These are phyloP conservation scores for Muraenolepis orangiensis DNA, from an alignment of 2,797 vertebrate genomes.

Conservation along the genomic window DNA sequence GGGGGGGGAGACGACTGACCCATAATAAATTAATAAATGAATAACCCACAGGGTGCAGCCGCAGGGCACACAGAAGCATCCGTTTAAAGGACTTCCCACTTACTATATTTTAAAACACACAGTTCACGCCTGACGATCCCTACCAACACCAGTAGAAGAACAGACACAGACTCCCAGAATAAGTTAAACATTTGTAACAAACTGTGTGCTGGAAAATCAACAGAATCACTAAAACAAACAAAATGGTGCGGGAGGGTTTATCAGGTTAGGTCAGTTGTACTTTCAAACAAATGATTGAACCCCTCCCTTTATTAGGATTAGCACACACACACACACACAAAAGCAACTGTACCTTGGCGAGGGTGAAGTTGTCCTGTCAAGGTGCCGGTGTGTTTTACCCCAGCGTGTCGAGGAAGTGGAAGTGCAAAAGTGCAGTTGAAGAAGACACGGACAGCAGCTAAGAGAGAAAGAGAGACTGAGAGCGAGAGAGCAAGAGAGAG, in stretches of 20 bases:
- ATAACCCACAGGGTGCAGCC: slow-evolving; percentile 14
- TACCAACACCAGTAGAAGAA: slow-evolving; percentile 5
- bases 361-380: not conserved
- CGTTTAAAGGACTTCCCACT: not conserved
- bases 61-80: slow-evolving; percentile 32
- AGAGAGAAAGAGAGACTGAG: slow-evolving; percentile 31
- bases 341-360: not conserved
- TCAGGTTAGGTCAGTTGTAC: not conserved
- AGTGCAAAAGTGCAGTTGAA: slow-evolving; percentile 11
- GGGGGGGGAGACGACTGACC: not conserved
- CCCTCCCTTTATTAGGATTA: not conserved
- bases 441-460: slow-evolving; percentile 24
- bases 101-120: not conserved
- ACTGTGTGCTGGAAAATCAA: not conserved
- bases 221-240: not conserved
- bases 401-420: slow-evolving; percentile 32
- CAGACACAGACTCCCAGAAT: slow-evolving; percentile 11
- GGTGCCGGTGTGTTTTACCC: slow-evolving; percentile 24
- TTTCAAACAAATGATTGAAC: not conserved
- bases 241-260: not conserved
- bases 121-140: not conserved
- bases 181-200: not conserved
- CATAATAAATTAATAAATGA: not conserved
- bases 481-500: slow-evolving; percentile 32
- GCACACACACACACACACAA: not conserved